Evolutionary conservation across 2,888 invertebrate genomes (phyloP).

Genomic region (Eupithecia inturbata): DNA sequence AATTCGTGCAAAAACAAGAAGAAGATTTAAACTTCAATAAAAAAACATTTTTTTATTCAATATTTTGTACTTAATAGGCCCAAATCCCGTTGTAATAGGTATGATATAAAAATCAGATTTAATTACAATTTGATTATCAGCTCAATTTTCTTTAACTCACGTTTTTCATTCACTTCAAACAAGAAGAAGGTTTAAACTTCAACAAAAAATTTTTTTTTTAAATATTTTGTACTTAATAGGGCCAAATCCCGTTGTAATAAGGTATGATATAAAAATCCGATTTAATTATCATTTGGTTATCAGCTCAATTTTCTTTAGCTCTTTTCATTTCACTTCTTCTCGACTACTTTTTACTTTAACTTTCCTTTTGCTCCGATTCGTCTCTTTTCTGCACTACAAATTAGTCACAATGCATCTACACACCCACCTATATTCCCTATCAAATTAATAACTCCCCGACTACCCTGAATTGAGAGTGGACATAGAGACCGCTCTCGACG

Average conservation of each 20-base stretch:
- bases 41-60: not conserved
- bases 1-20: not conserved
- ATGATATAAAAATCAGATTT: not conserved
- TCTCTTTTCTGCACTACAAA: not conserved
- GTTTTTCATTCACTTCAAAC: not conserved
- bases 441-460: not conserved
- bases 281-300: not conserved
- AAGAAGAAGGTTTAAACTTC: no score
- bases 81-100: not conserved
- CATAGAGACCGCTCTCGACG: constrained; percentile 19
- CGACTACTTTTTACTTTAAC: not conserved
- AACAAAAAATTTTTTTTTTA: not conserved
- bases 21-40: no score
- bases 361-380: not conserved
- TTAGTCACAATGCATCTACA: not conserved
- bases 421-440: not conserved
- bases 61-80: not conserved
- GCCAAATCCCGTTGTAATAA: not conserved
- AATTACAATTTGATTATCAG: not conserved
- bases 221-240: not conserved
- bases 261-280: not conserved
- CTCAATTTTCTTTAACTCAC: not conserved
- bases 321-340: not conserved
- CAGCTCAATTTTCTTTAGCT: not conserved
- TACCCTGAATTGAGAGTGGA: not conserved